Base-by-base conservation (phyloP, 2,888 invertebrate species). In the Thalpophila matura region DNA sequence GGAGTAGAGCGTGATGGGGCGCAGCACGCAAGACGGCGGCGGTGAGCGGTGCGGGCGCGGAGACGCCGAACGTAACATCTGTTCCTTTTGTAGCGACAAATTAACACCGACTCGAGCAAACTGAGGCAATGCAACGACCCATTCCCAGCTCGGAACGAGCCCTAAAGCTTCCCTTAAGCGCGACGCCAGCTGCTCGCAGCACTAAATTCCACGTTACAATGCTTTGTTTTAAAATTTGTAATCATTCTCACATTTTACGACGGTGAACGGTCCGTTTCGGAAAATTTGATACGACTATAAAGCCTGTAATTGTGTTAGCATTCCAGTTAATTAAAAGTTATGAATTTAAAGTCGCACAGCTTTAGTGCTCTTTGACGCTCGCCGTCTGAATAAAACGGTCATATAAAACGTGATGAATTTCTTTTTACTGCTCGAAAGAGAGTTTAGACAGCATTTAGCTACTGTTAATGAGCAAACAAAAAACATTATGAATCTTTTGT, bases 201-300 rank as follows among this genome's bases (percentile, higher is more conserved):
- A 93, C 93, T 94, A 93, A 94, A 93, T 91, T 93, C 89, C 84
- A 89, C 92, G 90, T 91, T 91, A 92, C 92, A 92, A 91, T 90
- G 91, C 92, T 92, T 91, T 91, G 92, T 93, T 94, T 94, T 93
- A 94, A 93, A 94, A 93, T 94, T 94, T 93, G 93, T 93, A 94
- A 94, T 94, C 92, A 93, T 94, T 95, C 93, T 91, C 92, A 93
- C 93, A 94, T 92, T 95, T 95, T 94, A 95, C 91, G 94, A 93
- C 88, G 88, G 87, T 86, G 91, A 91, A 92, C 90, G 91, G 93
- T 91, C 94, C 94, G 92, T 93, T 93, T 92, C 91, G 89, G 92
- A 92, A 92, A 93, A 93, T 94, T 94, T 94, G 93, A 94, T 94
- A 92, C 92, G 89, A 91, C 93, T 89, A 92, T 94, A 93, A 94